Evolutionary conservation across 1,140 invertebrate genomes (phyloP), one percentile per base, ranked within the genome.

Genomic region (Kradibia gibbosae): DNA sequence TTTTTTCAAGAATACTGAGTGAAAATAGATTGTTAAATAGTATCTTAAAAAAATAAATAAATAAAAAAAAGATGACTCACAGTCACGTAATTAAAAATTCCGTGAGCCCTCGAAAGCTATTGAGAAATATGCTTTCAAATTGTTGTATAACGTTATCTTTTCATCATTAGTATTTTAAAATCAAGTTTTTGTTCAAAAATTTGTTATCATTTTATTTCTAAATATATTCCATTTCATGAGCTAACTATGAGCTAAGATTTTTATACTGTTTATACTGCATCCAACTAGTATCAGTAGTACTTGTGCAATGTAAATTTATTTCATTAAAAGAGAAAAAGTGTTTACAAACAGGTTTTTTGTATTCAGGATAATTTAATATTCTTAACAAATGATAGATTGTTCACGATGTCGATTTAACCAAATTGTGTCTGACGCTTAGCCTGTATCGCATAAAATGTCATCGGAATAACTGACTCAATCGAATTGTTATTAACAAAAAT

Each of bases 21-120:
- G 34, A 71, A 48, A 81, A 77, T 81, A 76, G 80, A 77, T 71
- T 72, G 74, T 77, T 77, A 77, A 82, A 42, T 72, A 82, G 70
- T 5, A 77, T 82, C 65, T 72, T 53, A 8, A 72, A 72, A 78
- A 74, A 70, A 57, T 20, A 62, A 70, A n/a, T 28, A 70, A 50
- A 42, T 36, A 25, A 71, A 42, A 50, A 67, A 55, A 42, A 82
- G 36, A 82, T 65, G 74, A 73, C 60, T 65, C 72, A 82, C 67
- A 78, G 78, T 82, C 80, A 78, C 55, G 50, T 55, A 62, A 81
- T 75, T 76, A 72, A 45, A 53, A 39, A 36, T 82, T 77, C 50
- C 60, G 73, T 82, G 75, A 78, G n/a, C 71, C 25, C 22, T 73
- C 22, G 28, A 72, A 77, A 78, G 25, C 28, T 82, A 53, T 82